Evolutionary conservation across 2,888 invertebrate genomes (phyloP).

Genomic region (Chaitophorus viminalis): DNA sequence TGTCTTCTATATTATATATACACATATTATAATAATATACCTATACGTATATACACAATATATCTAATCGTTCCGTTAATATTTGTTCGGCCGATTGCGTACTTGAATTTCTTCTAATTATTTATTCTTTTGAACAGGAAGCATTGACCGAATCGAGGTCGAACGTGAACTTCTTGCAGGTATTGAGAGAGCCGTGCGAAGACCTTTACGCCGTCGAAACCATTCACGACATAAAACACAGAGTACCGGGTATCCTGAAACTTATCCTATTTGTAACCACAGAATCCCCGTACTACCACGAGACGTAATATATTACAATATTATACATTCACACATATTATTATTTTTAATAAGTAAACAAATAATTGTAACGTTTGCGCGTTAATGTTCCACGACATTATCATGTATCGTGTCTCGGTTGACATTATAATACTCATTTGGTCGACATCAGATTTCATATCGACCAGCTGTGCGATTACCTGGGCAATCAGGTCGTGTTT

Average conservation of each 20-base stretch:
- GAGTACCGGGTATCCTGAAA: not conserved
- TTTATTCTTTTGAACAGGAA: not conserved
- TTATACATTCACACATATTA: too few species aligned
- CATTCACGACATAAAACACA: not conserved
- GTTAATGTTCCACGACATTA: not conserved
- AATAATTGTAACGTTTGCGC: not conserved
- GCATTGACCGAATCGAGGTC: not conserved
- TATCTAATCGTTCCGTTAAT: too few species aligned
- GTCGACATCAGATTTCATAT: not conserved
- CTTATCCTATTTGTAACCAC: not conserved
- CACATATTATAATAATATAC: too few species aligned
- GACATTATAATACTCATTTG: too few species aligned
- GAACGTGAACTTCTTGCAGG: slow-evolving; percentile 8
- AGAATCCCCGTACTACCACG: slow-evolving; percentile 14
- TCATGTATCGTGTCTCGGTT: too few species aligned
- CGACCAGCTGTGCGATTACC: slow-evolving; percentile 10
- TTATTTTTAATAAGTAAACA: too few species aligned
- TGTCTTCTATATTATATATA: too few species aligned
- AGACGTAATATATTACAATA: not conserved
- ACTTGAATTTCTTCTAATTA: too few species aligned
- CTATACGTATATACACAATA: too few species aligned
- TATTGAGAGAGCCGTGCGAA: not conserved
- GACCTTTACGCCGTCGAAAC: not conserved
- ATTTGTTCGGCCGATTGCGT: too few species aligned
- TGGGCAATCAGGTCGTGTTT: slow-evolving; percentile 22